These are phyloP conservation scores for Leuciscus idus DNA, from an alignment of 2,113 vertebrate genomes.

Conservation along the genomic window DNA sequence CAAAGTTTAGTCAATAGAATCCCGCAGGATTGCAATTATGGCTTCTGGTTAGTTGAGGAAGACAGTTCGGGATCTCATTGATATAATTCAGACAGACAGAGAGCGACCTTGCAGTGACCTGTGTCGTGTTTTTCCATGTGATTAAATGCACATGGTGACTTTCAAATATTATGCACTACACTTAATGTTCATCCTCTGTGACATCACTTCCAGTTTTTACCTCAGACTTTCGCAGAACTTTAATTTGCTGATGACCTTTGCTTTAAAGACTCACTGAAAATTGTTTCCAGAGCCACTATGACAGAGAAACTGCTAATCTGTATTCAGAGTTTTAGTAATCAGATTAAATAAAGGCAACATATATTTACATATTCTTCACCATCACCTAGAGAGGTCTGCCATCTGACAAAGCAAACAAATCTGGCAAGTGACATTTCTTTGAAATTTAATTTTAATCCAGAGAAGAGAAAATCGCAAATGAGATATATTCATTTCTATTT, in stretches of 20 bases:
- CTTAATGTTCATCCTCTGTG: background rate
- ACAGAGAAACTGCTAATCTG: background rate
- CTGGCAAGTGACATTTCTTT: background rate
- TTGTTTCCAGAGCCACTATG: background rate
- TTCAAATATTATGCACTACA: background rate
- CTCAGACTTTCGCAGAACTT: background rate
- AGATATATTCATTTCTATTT: too few relatives aligned
- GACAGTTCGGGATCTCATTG: background rate
- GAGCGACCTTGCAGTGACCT: background rate
- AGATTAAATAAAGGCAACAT: background rate
- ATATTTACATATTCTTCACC: background rate
- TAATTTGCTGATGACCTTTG: background rate
- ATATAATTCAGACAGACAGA: conserved; percentile 27
- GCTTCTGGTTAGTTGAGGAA: conserved; percentile 7
- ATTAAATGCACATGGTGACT: conserved; percentile 28
- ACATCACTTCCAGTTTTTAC: background rate
- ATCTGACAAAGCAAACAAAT: background rate
- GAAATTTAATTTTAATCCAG: background rate
- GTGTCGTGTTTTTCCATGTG: background rate
- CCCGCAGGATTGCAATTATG: background rate
- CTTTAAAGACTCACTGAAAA: background rate
- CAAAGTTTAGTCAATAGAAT: conserved; percentile 25
- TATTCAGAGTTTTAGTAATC: background rate
- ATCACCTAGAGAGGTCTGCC: background rate
- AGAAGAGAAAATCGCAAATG: background rate